Evolutionary conservation across 2,113 vertebrate genomes (phyloP).

Genomic region (Psammodynastes pulverulentus): DNA sequence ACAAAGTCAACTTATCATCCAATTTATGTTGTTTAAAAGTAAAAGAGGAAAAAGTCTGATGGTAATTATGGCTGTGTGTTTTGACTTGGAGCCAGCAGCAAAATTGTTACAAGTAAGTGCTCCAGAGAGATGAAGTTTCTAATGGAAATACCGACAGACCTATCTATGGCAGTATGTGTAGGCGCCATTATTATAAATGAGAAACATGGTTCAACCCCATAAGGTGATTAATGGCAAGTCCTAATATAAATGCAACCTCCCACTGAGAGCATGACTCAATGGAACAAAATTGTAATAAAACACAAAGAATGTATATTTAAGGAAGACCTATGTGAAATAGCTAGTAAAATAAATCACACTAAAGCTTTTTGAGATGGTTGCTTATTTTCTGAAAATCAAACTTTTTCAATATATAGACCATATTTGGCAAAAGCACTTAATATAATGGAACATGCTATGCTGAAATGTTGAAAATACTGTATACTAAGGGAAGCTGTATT

Average conservation of each 20-base stretch:
- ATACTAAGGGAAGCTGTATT: not conserved
- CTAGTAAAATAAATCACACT: constrained; percentile 73
- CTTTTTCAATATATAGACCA: constrained; percentile 49
- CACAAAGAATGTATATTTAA: constrained; percentile 69
- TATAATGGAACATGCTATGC: constrained; percentile 51
- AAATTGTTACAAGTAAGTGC: constrained; percentile 65
- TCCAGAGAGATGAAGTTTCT: constrained; percentile 65
- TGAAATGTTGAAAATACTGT: constrained; percentile 42
- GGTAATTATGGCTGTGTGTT: constrained; percentile 43
- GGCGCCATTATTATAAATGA: constrained; percentile 69
- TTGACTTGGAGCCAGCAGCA: constrained; percentile 51
- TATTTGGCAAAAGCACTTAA: constrained; percentile 52
- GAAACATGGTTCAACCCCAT: constrained; percentile 68
- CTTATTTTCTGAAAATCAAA: constrained; percentile 61
- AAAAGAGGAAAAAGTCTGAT: constrained; percentile 33
- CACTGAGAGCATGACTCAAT: constrained; percentile 72
- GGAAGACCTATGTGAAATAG: constrained; percentile 59
- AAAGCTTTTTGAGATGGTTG: constrained; percentile 53
- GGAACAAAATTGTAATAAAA: constrained; percentile 73
- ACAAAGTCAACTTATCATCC: constrained; percentile 8
- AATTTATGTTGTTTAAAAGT: constrained; percentile 30
- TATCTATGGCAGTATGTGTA: constrained; percentile 59
- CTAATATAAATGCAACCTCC: constrained; percentile 64
- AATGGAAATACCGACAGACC: constrained; percentile 73
- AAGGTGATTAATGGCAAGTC: constrained; percentile 73